Conservation (phyloP, 2,797 vertebrate species). For the Rhyacichthys aspro region DNA sequence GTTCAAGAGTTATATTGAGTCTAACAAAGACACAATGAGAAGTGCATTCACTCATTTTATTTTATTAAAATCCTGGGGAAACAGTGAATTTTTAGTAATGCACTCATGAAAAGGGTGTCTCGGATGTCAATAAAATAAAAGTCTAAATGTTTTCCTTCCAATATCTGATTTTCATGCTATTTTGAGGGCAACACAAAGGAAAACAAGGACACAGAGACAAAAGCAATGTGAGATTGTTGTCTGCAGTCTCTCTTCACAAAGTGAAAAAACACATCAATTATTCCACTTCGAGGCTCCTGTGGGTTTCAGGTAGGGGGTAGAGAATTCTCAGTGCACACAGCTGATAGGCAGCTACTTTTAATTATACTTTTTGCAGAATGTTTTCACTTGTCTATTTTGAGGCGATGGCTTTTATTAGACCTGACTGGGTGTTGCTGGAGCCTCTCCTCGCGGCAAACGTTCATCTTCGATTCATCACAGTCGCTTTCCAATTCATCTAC, state of each 20-base stretch:
- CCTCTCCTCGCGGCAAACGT: slow-evolving; percentile 19
- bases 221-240: slow-evolving; percentile 52
- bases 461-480: slow-evolving; percentile 31
- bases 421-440: slow-evolving; percentile 18
- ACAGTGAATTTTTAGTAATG: slow-evolving; percentile 9
- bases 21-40: slow-evolving; percentile 39
- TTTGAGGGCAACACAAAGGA: slow-evolving; percentile 45
- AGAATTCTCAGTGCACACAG: slow-evolving; percentile 42
- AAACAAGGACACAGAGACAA: slow-evolving; percentile 53
- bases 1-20: slow-evolving; percentile 22
- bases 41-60: not conserved
- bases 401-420: slow-evolving; percentile 30
- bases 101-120: slow-evolving; percentile 53
- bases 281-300: slow-evolving; percentile 51
- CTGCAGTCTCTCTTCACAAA: slow-evolving; percentile 46
- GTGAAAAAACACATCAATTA: slow-evolving; percentile 59
- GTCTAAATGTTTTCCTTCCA: slow-evolving; percentile 46
- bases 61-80: slow-evolving; percentile 41
- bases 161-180: slow-evolving; percentile 48
- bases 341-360: slow-evolving; percentile 47
- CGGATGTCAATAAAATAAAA: slow-evolving; percentile 46
- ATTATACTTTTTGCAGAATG: slow-evolving; percentile 51
- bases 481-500: slow-evolving; percentile 23
- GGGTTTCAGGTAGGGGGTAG: slow-evolving; percentile 31
- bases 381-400: slow-evolving; percentile 46